Evolutionary conservation across 2,797 vertebrate genomes (phyloP).

Genomic region (Dendrocincla tyrannina): DNA sequence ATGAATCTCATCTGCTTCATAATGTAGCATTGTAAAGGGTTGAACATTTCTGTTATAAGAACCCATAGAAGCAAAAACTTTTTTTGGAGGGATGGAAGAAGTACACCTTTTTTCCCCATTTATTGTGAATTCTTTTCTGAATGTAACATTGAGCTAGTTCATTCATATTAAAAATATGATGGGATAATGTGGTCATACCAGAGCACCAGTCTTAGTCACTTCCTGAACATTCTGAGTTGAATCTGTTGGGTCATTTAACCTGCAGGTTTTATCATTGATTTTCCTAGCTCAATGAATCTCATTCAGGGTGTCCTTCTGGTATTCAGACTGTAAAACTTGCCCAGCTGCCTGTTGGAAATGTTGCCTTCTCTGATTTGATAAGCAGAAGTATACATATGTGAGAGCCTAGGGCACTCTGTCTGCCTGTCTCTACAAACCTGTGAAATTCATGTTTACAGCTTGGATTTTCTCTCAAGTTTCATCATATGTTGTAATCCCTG

Average conservation of each 20-base stretch:
- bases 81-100: neutral
- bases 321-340: neutral
- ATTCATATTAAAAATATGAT: neutral
- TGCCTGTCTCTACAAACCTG: neutral
- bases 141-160: neutral
- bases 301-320: neutral
- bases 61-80: rapidly evolving
- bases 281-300: neutral
- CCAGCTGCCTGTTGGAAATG: neutral
- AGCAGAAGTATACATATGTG: too few relatives aligned
- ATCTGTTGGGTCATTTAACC: neutral
- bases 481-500: neutral
- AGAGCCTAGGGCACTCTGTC: neutral
- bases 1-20: neutral
- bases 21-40: neutral
- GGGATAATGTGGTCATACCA: neutral
- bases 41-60: neutral
- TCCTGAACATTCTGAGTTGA: neutral
- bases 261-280: neutral
- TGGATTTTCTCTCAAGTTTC: neutral
- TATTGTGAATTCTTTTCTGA: neutral
- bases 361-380: neutral
- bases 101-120: neutral
- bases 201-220: neutral
- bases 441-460: neutral